Evolutionary conservation across 2,888 invertebrate genomes (phyloP), one percentile per base, ranked within the genome.

Genomic region (Tortrix viridana): DNA sequence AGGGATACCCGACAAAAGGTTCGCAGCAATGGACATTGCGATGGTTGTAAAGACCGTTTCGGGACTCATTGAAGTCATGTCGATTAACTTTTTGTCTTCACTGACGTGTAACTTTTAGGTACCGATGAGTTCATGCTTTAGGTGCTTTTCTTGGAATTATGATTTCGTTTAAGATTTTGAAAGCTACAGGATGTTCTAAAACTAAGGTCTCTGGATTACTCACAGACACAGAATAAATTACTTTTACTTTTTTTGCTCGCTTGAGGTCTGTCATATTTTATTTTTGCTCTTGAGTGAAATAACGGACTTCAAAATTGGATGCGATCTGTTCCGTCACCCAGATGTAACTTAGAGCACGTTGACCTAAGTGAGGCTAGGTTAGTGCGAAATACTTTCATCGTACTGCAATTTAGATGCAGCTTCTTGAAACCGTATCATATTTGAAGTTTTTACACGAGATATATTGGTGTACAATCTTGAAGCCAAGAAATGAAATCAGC

Each of bases 111-210:
- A 47, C 49, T 59, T 57, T 56, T 59, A 53, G 55, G 55, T 23
- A 56, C 32, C 44, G 53, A 52, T 62, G 62, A 57, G 62, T 62
- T 62, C 62, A 65, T 64, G 54, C 65, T 69, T 59, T 69, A 64
- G 49, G 66, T 66, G 63, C 68, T 67, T 74, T 76, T 74, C 75
- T 70, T 38, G 69, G 74, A 76, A 67, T 26, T 66, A 69, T 84
- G 83, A 85, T 79, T 79, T 82, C 79, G 83, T 74, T 71, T 68
- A 46, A 48, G 6, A n/a, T 14, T 50, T 46, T 44, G 52, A 3
- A 41, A 23, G 22, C 14, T 43, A 44, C 41, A 44, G 16, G 32
- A 60, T 48, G 14, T 55, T 47, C 32, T 32, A 14, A 32, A 49
- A 38, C 14, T 12, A 2, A 18, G 49, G 26, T 26, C 9, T 32